Conservation (phyloP, 2,113 vertebrate genomes). For the Cochlearius cochlearius region DNA sequence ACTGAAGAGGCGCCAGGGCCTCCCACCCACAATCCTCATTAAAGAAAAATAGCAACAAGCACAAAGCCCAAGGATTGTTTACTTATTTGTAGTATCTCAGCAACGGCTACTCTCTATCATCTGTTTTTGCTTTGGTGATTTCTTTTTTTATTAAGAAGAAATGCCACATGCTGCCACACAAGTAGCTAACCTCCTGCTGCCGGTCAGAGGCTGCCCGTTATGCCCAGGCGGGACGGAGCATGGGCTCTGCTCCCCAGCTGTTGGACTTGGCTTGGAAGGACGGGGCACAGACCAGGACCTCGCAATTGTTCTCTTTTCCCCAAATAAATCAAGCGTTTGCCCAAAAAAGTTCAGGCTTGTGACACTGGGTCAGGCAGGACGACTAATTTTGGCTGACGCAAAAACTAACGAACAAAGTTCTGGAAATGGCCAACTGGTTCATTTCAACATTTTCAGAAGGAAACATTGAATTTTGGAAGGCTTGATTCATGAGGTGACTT, state of each 20-base stretch:
- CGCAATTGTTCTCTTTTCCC: neutral
- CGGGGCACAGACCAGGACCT: neutral
- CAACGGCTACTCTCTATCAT: constrained; percentile 71
- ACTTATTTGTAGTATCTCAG: constrained; percentile 70
- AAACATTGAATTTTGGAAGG: constrained; percentile 10
- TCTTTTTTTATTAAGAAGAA: constrained; percentile 69
- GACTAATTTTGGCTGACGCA: neutral
- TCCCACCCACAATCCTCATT: constrained; percentile 65
- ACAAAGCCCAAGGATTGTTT: constrained; percentile 68
- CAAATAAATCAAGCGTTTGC: rapidly evolving
- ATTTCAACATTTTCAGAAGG: constrained; percentile 8
- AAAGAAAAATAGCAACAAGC: constrained; percentile 60
- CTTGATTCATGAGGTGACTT: neutral
- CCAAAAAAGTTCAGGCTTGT: neutral
- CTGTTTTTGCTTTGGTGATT: constrained; percentile 77
- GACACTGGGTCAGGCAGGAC: neutral
- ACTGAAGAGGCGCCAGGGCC: constrained; percentile 33
- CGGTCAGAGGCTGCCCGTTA: constrained; percentile 33
- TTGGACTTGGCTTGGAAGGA: neutral
- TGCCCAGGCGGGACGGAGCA: constrained; percentile 4
- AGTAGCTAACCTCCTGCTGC: constrained; percentile 63
- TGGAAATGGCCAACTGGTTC: neutral
- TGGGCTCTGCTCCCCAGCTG: constrained; percentile 27
- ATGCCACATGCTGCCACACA: constrained; percentile 74
- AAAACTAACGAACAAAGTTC: neutral